A percentile compares a stretch with the other conserved stretches of the same genome.
These are phyloP conservation scores for Drosophila sordidapex DNA, from an alignment of 2,888 invertebrate genomes.

Conservation along the genomic window DNA sequence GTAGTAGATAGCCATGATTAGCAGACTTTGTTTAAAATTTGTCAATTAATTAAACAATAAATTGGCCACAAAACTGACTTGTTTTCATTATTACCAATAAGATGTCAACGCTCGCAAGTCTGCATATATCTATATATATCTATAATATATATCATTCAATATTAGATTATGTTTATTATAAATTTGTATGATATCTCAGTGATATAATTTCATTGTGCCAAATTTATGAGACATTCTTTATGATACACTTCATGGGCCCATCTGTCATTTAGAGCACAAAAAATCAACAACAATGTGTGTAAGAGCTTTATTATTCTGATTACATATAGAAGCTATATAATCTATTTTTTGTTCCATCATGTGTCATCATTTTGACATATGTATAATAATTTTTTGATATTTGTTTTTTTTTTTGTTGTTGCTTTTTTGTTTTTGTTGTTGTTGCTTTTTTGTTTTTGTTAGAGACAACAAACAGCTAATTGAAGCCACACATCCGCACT, in stretches of 20 bases:
- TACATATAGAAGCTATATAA: conserved; percentile 37
- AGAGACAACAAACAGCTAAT: conserved; percentile 23
- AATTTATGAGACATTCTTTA: conserved; percentile 18
- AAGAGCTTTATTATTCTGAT: conserved; percentile 40
- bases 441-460: background rate
- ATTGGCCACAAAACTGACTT: background rate
- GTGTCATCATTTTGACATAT: conserved; percentile 56
- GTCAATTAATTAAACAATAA: background rate
- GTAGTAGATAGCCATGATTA: background rate
- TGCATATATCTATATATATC: background rate
- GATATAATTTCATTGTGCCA: background rate
- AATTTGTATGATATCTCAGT: background rate
- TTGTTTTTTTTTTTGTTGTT: background rate
- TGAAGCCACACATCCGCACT: conserved; percentile 52
- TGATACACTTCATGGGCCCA: conserved; percentile 32
- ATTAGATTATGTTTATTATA: background rate
- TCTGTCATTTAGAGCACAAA: conserved; percentile 32
- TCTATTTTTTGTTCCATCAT: conserved; percentile 23
- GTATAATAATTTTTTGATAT: conserved; percentile 45
- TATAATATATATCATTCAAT: background rate
- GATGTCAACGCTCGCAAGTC: background rate
- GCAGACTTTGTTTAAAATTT: background rate
- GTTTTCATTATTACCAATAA: background rate
- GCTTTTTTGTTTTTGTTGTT: too few relatives aligned
- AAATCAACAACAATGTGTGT: conserved; percentile 10